Conservation (phyloP, 2,113 vertebrate genomes). For the Pseudorasbora parva region DNA sequence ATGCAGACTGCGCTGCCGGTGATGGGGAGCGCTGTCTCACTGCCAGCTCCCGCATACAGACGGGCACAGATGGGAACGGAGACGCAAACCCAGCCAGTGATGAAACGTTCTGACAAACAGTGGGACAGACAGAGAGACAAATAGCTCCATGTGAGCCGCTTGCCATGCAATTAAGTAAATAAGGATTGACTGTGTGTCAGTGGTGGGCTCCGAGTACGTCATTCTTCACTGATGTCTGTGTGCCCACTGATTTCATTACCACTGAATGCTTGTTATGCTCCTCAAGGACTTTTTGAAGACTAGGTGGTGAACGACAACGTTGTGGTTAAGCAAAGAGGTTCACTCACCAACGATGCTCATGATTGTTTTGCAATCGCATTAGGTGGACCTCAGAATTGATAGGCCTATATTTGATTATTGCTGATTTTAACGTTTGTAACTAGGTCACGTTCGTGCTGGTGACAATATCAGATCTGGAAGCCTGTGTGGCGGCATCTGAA, state of each 20-base stretch:
- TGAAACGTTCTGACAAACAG: conserved; percentile 60
- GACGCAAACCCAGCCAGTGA: conserved; percentile 57
- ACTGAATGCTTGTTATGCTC: conserved; percentile 55
- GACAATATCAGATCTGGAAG: background rate
- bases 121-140: conserved; percentile 62
- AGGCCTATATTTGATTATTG: background rate
- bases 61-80: conserved; percentile 56
- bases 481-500: conserved; percentile 21
- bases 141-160: conserved; percentile 60
- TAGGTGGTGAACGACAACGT: conserved; percentile 45
- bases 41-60: conserved; percentile 59
- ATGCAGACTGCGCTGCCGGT: conserved; percentile 59
- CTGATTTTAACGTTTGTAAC: background rate
- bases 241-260: conserved; percentile 59
- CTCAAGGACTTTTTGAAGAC: conserved; percentile 56
- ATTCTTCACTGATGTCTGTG: conserved; percentile 54
- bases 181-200: conserved; percentile 64
- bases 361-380: conserved; percentile 31
- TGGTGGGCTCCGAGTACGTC: conserved; percentile 45
- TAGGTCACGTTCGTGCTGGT: background rate
- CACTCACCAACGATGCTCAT: background rate
- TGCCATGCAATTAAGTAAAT: conserved; percentile 66
- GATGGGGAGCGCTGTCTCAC: conserved; percentile 53
- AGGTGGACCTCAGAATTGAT: background rate
- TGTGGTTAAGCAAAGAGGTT: conserved; percentile 37